Evolutionary conservation across 2,113 vertebrate genomes (phyloP).

Genomic region (Baryphthengus martii): DNA sequence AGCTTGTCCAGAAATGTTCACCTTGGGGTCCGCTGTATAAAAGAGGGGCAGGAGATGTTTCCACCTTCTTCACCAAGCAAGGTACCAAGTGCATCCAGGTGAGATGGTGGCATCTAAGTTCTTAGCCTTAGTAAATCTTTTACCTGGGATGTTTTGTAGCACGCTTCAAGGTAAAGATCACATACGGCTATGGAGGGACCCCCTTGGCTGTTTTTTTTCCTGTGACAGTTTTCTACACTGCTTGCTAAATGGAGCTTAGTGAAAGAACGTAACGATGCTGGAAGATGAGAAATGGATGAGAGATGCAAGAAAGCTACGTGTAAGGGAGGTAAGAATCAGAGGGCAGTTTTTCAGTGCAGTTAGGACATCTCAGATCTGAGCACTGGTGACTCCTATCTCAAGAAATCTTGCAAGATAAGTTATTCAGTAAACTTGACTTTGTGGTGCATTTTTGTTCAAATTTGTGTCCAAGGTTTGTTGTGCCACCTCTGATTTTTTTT

Average conservation of each 20-base stretch:
- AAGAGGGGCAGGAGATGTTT: not conserved
- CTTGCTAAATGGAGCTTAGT: not conserved
- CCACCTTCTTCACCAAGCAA: not conserved
- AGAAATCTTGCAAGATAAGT: not conserved
- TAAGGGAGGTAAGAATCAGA: not conserved
- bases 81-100: not conserved
- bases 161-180: not conserved
- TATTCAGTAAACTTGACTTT: not conserved
- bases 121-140: not conserved
- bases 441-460: not conserved
- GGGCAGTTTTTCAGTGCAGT: not conserved
- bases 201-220: not conserved
- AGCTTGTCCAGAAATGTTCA: not conserved
- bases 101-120: not conserved
- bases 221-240: not conserved
- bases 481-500: not conserved
- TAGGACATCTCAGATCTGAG: not conserved
- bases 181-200: not conserved
- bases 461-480: not conserved
- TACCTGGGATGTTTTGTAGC: not conserved
- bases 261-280: not conserved
- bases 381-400: not conserved
- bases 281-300: not conserved
- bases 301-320: not conserved
- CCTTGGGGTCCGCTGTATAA: not conserved